Evolutionary conservation across 2,888 invertebrate genomes (phyloP), one percentile per base, ranked within the genome.

Genomic region (Elmis aenea): DNA sequence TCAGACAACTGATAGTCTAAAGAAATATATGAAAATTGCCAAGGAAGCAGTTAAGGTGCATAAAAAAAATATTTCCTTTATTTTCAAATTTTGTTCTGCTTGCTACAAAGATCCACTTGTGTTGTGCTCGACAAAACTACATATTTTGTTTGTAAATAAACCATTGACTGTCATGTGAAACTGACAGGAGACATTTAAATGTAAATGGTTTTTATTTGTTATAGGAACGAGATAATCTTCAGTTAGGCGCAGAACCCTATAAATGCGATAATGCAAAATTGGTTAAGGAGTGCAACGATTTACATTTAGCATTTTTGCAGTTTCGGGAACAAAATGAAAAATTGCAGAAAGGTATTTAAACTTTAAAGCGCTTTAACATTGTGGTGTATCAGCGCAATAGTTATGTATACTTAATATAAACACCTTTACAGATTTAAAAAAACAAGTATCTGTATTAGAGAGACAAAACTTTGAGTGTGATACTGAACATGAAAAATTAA

Each of bases 1-100:
- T 42, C 84, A 86, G 62, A 91, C 91, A 5, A 92, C 90, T n/a
- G 83, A 85, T 50, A 89, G 84, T 58, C 71, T 92, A 33, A 83
- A 87, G 58, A 84, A 89, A 68, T 83, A 87, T 46, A 91, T 91
- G 74, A 75, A 80, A 42, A 69, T 85, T 51, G 80, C 85, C 3
- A 77, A 81, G 59, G 76, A 81, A 53, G 77, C 83, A 31, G 64
- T 77, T 16, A 76, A 81, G 71, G 81, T 81, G 62, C 51, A 43
- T 43, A 14, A 26, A 8, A 5, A 22, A 31, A 28, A 18, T 21
- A 18, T 21, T 5, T 16, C 3, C 14, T 27, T 28, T n/a, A n/a
- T n/a, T n/a, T 15, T 15, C 13, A 14, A 12, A 9, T 26, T 26
- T 26, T 26, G 13, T 12, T 26, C 9, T 26, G 26, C 9, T 12